Base-by-base conservation (phyloP, 2,888 invertebrate genomes). In the Plemyria rubiginata region DNA sequence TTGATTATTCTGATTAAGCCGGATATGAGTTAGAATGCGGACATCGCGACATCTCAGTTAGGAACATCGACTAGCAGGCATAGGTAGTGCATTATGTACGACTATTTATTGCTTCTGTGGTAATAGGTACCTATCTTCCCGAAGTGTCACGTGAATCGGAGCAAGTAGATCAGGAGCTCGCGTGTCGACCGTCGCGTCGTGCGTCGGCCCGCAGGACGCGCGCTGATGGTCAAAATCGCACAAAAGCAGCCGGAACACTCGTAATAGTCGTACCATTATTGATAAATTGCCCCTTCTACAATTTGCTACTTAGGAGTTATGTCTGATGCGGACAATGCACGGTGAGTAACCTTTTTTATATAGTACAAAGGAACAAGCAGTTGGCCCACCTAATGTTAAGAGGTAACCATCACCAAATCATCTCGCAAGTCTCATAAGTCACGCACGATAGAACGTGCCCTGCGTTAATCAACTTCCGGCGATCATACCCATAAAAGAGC, bases 181-280 rank as follows among this genome's bases (percentile, higher is more conserved):
- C 65, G 60, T 60, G 65, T 73, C 32, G 79, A 71, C 65, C n/a
- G n/a, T n/a, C n/a, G n/a, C n/a, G n/a, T n/a, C n/a, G n/a, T n/a
- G n/a, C n/a, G n/a, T n/a, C 66, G 62, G 36, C 15, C 13, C 67
- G 58, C 58, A 55, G 60, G 64, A 60, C 60, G 60, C 69, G 52
- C 69, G 76, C 71, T 77, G 81, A 78, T 81, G 78, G 79, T 89
- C 90, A 82, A 91, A 91, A 88, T 85, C 85, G 80, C 78, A 74
- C 68, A 9, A 38, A 12, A 49, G 6, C 70, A 84, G 79, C 90
- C 89, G 91, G 91, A 91, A 91, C 89, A 87, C 90, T 91, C 85
- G 85, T 88, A 91, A 91, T 89, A 87, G 90, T 91, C 85, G 85
- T 88, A 87, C 87, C 90, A 86, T 91, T 91, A 92, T 92, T 92